phyloP scores from a whole-genome alignment of 2,888 invertebrate genomes.

The Tachina fera region DNA sequence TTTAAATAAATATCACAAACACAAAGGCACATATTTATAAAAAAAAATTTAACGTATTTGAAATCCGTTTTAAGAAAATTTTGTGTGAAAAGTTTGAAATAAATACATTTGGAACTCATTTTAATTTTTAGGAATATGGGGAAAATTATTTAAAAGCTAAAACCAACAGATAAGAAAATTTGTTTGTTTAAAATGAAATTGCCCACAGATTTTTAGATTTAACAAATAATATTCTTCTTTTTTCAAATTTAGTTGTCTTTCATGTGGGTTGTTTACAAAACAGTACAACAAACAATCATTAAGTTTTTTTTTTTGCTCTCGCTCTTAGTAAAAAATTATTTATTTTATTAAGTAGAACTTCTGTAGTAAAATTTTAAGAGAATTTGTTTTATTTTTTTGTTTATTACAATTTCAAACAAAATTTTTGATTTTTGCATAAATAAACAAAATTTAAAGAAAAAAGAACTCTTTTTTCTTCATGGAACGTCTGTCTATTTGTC shows the following conservation, averaged over 20 bases:
- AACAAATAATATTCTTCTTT: background rate
- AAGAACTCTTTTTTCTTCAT: slow-evolving; percentile 4
- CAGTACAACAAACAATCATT: slow-evolving; percentile 17
- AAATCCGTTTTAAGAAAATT: too few species aligned
- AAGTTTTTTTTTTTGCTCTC: background rate
- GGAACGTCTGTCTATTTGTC: slow-evolving; percentile 21
- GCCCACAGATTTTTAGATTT: too few species aligned
- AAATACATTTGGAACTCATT: too few species aligned
- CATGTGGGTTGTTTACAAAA: slow-evolving; percentile 39
- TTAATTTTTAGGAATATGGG: too few species aligned
- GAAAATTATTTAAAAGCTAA: too few species aligned
- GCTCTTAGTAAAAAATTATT: slow-evolving; percentile 28
- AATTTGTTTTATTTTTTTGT: slow-evolving; percentile 24
- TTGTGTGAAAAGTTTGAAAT: too few species aligned
- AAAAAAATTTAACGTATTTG: too few species aligned
- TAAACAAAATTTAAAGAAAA: slow-evolving; percentile 25
- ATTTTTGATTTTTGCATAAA: background rate
- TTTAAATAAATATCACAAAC: too few species aligned
- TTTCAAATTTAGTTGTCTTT: background rate
- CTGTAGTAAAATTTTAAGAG: background rate
- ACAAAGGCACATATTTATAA: too few species aligned
- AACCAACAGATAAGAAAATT: too few species aligned
- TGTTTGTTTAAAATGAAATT: too few species aligned
- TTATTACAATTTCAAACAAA: slow-evolving; percentile 1
- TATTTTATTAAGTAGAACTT: slow-evolving; percentile 37